A percentile compares a stretch with the other conserved stretches of the same genome.
Evolutionary conservation across 1,140 invertebrate genomes (phyloP).

Genomic region (Uloborus diversus): DNA sequence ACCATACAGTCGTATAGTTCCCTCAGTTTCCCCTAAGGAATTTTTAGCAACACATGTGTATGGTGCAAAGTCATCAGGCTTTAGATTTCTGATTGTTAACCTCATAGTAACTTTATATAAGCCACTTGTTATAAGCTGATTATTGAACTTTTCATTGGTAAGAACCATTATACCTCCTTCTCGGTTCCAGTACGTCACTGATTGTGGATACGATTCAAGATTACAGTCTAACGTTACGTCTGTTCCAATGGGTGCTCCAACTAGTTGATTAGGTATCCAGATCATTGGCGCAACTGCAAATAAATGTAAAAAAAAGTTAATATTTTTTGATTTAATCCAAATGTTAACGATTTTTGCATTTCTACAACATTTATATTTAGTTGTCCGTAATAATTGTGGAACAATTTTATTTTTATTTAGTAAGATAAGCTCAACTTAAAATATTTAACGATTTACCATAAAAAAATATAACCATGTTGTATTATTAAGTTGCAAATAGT

Average conservation of each 20-base stretch:
- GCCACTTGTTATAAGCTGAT: not conserved
- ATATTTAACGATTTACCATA: too few relatives aligned
- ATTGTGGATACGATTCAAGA: conserved; percentile 62
- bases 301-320: not conserved
- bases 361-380: not conserved
- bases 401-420: not conserved
- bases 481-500: too few relatives aligned
- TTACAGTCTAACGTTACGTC: conserved; percentile 66
- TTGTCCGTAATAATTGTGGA: not conserved
- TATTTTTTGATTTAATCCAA: not conserved
- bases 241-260: conserved; percentile 65
- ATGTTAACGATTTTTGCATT: not conserved
- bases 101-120: conserved; percentile 59
- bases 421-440: too few relatives aligned
- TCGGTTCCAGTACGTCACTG: conserved; percentile 60
- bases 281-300: conserved; percentile 67
- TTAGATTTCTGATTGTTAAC: conserved; percentile 54
- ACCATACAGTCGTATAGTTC: conserved; percentile 89
- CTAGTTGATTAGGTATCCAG: conserved; percentile 67
- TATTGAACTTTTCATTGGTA: conserved; percentile 39
- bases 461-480: too few relatives aligned
- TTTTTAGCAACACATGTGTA: conserved; percentile 93
- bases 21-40: conserved; percentile 90
- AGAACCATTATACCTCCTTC: conserved; percentile 46
- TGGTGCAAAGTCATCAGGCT: conserved; percentile 78